phyloP scores from a whole-genome alignment of 1,140 invertebrate species.

The Drosophila pectinifera region DNA sequence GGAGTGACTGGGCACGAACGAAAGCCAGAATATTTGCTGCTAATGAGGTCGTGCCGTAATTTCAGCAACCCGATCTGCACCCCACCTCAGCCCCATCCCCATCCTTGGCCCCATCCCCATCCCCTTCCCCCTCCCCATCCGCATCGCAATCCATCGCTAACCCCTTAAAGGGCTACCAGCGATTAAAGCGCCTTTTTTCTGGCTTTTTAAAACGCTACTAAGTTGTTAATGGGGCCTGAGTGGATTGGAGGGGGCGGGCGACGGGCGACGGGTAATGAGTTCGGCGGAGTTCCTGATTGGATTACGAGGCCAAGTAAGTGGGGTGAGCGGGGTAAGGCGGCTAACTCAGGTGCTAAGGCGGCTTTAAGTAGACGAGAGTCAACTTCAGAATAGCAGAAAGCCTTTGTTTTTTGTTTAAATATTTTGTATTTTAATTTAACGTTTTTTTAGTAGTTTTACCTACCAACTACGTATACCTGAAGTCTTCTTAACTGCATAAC shows the following conservation, averaged over 20 bases:
- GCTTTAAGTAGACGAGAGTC: background rate
- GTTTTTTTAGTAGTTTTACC: no score
- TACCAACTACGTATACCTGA: no score
- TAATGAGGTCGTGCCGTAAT: conserved; percentile 70
- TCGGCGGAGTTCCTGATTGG: conserved; percentile 47
- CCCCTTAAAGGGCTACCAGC: conserved; percentile 39
- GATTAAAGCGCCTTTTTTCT: conserved; percentile 33
- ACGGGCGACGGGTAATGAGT: conserved; percentile 32
- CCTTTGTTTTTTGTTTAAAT: no score
- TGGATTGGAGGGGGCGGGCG: conserved; percentile 13
- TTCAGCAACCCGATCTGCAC: conserved; percentile 22
- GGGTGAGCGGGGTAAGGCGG: background rate
- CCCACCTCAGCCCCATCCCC: no score
- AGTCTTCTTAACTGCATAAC: no score
- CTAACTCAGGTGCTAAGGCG: conserved; percentile 4
- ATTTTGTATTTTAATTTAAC: no score
- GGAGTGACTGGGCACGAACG: conserved; percentile 46
- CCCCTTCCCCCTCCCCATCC: background rate
- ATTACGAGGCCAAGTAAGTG: conserved; percentile 22
- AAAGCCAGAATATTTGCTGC: conserved; percentile 71
- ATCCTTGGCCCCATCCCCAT: background rate
- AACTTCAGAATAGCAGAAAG: background rate
- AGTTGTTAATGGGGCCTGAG: conserved; percentile 51
- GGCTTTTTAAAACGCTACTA: conserved; percentile 49
- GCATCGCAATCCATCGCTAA: conserved; percentile 19